Base-by-base conservation (phyloP, 2,888 invertebrate species). In the Sinelater perroti region DNA sequence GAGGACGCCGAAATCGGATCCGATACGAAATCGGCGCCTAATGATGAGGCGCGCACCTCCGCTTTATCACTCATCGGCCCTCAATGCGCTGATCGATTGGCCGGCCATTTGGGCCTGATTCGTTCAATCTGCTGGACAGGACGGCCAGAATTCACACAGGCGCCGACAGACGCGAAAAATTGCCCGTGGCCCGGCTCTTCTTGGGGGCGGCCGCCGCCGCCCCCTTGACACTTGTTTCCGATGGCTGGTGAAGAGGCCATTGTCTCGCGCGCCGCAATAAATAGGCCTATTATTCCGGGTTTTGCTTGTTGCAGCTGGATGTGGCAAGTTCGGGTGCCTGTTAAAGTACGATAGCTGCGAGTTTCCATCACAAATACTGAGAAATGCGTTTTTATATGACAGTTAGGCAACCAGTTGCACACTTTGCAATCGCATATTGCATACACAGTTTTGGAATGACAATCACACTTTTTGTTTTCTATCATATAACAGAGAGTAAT, bases 261-360 rank as follows among this genome's bases (percentile, higher is more conserved):
- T 49, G 49, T 58, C 49, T 58, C 14, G 16, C 57, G 31, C 57
- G 20, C 26, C 14, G 38, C 42, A 40, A 52, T 52, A 57, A 57
- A 57, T 57, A 46, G 57, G 47, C 57, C 57, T 57, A 57, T 57
- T 57, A 57, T 57, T 57, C 47, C 57, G 47, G 57, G 47, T 52
- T 57, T 57, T 57, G 28, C 52, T 52, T 57, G 52, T 36, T 54
- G 36, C 31, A 20, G 46, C 44, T 46, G 30, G 21, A n/a, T 54
- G 46, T 35, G 35, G 35, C 46, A 47, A 31, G 42, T 38, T 50
- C 8, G n/a, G 10, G 28, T 2, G 10, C 28, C 28, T n/a, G 28
- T n/a, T 28, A n/a, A 28, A 28, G 28, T n/a, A n/a, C n/a, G n/a
- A n/a, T n/a, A n/a, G n/a, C n/a, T n/a, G n/a, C n/a, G n/a, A n/a